These are phyloP conservation scores for Labia minor DNA, from an alignment of 2,888 invertebrate genomes.

Conservation along the genomic window DNA sequence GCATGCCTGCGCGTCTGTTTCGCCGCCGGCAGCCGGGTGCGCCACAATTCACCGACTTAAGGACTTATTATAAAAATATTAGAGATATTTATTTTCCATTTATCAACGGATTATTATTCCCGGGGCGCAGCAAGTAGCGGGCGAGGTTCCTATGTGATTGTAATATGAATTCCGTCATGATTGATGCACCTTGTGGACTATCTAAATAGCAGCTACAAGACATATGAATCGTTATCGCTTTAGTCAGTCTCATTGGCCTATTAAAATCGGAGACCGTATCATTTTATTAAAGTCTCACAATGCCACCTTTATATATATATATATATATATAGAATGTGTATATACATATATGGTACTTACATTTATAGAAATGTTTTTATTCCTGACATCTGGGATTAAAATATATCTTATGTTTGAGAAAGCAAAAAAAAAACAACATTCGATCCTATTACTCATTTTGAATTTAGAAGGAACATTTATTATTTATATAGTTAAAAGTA, in stretches of 20 bases:
- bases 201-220: slow-evolving; percentile 7
- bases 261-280: background rate
- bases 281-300: slow-evolving; percentile 5
- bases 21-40: slow-evolving; percentile 7
- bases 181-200: background rate
- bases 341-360: no score
- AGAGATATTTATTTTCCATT: slow-evolving; percentile 13
- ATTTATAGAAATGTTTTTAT: no score
- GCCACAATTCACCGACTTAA: background rate
- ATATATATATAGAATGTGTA: background rate
- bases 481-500: no score
- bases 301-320: background rate
- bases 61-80: slow-evolving; percentile 13
- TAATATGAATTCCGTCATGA: background rate
- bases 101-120: slow-evolving; percentile 4
- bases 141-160: slow-evolving; percentile 2
- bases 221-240: background rate
- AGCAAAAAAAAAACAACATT: no score
- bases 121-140: background rate
- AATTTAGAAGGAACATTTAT: no score
- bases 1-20: slow-evolving; percentile 6
- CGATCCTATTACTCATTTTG: no score
- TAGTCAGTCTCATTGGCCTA: background rate
- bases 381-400: no score
- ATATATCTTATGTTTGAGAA: no score